phyloP scores from a whole-genome alignment of 2,113 vertebrate genomes.

The Apteryx mantelli region DNA sequence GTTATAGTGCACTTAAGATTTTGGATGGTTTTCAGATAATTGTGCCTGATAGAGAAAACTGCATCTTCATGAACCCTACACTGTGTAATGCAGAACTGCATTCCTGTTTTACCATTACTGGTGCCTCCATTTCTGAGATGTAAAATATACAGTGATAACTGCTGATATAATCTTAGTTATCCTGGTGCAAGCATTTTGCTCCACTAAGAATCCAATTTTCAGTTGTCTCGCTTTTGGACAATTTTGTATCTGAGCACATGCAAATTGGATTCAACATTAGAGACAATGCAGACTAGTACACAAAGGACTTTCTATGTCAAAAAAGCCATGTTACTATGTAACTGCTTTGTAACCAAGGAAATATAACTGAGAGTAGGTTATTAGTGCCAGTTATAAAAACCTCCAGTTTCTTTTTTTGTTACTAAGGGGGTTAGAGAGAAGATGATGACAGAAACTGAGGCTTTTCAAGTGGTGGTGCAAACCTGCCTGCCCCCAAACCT shows the following conservation, averaged over 20 bases:
- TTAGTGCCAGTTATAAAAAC: neutral
- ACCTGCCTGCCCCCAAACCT: neutral
- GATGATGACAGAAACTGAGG: neutral
- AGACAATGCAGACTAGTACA: neutral
- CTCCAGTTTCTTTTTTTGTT: neutral
- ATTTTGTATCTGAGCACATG: rapidly evolving
- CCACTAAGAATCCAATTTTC: neutral
- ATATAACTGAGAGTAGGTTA: neutral
- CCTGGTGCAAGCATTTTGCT: neutral
- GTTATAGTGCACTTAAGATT: neutral
- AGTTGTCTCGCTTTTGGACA: neutral
- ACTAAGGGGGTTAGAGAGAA: rapidly evolving
- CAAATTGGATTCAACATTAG: neutral
- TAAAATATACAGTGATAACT: neutral
- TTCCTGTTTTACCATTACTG: neutral
- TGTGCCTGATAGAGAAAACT: neutral
- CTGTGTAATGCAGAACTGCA: neutral
- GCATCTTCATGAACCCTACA: neutral
- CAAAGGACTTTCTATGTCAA: neutral
- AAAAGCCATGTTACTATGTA: neutral
- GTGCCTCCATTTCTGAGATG: neutral
- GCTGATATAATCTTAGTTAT: neutral
- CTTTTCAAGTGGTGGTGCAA: neutral
- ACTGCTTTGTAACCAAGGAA: neutral
- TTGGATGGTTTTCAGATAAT: neutral